These are phyloP conservation scores for Hucho hucho DNA, from an alignment of 2,113 vertebrate species.

Conservation along the genomic window DNA sequence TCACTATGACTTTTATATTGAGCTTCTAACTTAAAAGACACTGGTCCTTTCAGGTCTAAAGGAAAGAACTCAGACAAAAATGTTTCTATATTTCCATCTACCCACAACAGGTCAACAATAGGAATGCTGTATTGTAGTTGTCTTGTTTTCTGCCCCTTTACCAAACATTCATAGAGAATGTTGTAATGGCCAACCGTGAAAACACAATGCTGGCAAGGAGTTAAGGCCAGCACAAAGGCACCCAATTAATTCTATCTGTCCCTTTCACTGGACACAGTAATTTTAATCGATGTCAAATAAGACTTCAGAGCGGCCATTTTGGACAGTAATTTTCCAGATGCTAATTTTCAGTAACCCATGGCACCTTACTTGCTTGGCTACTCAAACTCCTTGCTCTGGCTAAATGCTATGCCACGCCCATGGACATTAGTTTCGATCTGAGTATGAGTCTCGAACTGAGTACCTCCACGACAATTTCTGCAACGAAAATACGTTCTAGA, in stretches of 20 bases:
- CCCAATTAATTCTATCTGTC: constrained; percentile 20
- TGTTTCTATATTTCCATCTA: constrained; percentile 4
- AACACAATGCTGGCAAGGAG: constrained; percentile 6
- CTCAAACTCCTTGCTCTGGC: no score
- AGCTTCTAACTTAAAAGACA: no score
- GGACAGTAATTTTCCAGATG: background rate
- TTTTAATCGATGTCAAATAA: background rate
- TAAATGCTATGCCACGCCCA: no score
- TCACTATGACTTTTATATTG: no score
- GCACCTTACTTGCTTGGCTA: no score
- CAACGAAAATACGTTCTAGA: no score
- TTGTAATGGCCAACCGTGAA: constrained; percentile 37
- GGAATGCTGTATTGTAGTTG: constrained; percentile 12
- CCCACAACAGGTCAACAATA: background rate
- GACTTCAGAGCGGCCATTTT: background rate
- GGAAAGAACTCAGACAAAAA: background rate
- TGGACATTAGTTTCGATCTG: no score
- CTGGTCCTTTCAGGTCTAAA: background rate
- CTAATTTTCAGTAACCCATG: no score
- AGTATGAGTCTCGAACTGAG: no score
- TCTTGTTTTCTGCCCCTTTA: constrained; percentile 27
- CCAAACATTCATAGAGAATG: constrained; percentile 11
- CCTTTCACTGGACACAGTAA: background rate
- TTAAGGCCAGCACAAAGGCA: background rate
- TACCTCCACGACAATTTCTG: no score